These are phyloP conservation scores for Gari tellinella DNA, from an alignment of 2,888 invertebrate species.

Conservation along the genomic window DNA sequence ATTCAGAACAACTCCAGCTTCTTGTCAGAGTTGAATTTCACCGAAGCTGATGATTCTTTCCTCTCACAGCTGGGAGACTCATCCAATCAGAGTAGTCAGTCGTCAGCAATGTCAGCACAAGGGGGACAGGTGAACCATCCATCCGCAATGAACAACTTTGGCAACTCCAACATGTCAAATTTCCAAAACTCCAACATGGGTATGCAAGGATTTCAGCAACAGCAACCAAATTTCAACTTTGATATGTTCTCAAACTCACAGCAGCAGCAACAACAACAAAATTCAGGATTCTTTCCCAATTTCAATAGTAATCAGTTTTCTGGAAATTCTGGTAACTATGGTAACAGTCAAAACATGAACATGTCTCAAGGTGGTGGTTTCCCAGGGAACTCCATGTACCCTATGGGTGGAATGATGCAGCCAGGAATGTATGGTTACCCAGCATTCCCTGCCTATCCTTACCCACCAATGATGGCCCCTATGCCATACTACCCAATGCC, in stretches of 20 bases:
- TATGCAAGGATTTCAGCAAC: conserved; percentile 45
- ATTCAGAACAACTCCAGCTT: conserved; percentile 56
- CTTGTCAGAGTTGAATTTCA: conserved; percentile 50
- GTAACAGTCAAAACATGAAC: conserved; percentile 41
- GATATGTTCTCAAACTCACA: conserved; percentile 49
- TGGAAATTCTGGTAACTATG: conserved; percentile 33
- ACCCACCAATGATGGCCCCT: conserved; percentile 43
- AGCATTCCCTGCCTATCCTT: conserved; percentile 53
- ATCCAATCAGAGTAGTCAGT: not conserved
- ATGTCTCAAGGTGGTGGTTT: conserved; percentile 51
- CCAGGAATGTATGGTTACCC: conserved; percentile 65
- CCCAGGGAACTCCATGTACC: conserved; percentile 59
- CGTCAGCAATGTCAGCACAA: not conserved
- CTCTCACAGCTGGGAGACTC: conserved; percentile 40
- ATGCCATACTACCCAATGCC: conserved; percentile 61
- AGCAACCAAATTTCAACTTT: conserved; percentile 33
- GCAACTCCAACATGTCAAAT: not conserved
- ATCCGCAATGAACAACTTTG: conserved; percentile 11
- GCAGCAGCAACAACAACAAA: conserved; percentile 33
- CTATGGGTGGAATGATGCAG: conserved; percentile 69
- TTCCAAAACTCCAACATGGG: conserved; percentile 23
- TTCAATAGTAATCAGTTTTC: conserved; percentile 43
- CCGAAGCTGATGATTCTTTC: conserved; percentile 56
- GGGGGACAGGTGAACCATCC: not conserved
- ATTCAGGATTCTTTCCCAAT: conserved; percentile 36